Base-by-base conservation (phyloP, 2,888 invertebrate species). In the Coenonympha arcania region DNA sequence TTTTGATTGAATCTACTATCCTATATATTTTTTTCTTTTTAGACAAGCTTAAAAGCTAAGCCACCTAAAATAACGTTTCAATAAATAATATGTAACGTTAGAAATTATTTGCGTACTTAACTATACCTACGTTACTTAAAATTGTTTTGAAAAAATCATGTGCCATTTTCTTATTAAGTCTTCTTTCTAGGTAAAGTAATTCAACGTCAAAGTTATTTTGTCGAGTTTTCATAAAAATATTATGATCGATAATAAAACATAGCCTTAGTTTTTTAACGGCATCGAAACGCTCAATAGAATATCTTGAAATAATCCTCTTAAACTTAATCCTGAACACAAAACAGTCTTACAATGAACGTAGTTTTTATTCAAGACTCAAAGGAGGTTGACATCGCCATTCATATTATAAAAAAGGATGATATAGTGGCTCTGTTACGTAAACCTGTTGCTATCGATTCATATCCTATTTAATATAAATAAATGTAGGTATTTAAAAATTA, bases 251-350 rank as follows among this genome's bases (percentile, higher is more conserved):
- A 15, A 19, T 41, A 51, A 41, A 41, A 47, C n/a, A n/a, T n/a
- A n/a, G 30, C 28, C 31, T 30, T 28, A 36, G 47, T 43, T 47
- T 39, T 43, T 40, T 45, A 50, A 46, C 28, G 42, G 34, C 28
- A 34, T 49, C 37, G 11, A 42, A 64, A 65, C 57, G 66, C 65
- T 71, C 72, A 73, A 74, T 72, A 65, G 56, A 48, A 59, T 59
- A 65, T 65, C 65, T 52, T 65, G 62, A 65, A 64, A 62, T 76
- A 78, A 81, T 76, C 77, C 78, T 75, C 78, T 76, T 76, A 64
- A 58, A 69, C 66, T 62, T 68, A 68, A 69, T 68, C 66, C 55
- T 39, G 43, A 24, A 37, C 28, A 65, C 61, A 76, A 73, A 67
- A 58, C 63, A 50, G 47, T 36, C 15, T 31, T 44, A 57, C 60